phyloP scores from a whole-genome alignment of 2,888 invertebrate species.

The Idaea straminata region DNA sequence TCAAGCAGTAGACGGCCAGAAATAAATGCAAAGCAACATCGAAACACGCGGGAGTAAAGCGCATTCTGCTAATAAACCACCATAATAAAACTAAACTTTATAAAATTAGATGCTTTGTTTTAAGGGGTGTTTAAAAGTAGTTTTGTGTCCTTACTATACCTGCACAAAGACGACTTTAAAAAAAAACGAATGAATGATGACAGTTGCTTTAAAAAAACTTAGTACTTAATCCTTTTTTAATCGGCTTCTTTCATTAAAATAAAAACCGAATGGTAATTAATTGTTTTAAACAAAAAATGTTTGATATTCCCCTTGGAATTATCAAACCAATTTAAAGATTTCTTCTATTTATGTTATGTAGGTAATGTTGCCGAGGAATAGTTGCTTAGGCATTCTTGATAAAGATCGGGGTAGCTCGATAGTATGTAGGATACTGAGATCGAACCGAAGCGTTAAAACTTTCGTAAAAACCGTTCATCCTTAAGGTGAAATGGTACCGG shows the following conservation, averaged over 20 bases:
- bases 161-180: not conserved
- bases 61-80: slow-evolving; percentile 60
- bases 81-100: slow-evolving; percentile 6
- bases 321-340: slow-evolving; percentile 27
- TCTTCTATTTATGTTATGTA: slow-evolving; percentile 25
- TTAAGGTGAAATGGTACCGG: no score
- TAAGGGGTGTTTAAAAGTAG: not conserved
- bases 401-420: slow-evolving; percentile 13
- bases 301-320: slow-evolving; percentile 6
- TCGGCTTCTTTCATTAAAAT: slow-evolving; percentile 30
- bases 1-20: slow-evolving; percentile 53
- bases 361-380: slow-evolving; percentile 28
- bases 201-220: not conserved
- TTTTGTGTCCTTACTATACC: no score
- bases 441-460: not conserved
- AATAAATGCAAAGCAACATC: slow-evolving; percentile 62
- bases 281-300: not conserved
- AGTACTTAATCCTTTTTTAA: slow-evolving; percentile 19
- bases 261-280: slow-evolving; percentile 10
- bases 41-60: slow-evolving; percentile 57
- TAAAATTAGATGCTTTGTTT: not conserved
- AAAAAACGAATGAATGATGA: not conserved
- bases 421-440: not conserved
- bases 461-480: not conserved
- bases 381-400: slow-evolving; percentile 26